Evolutionary conservation across 1,140 invertebrate species (phyloP).

Genomic region (Drosophila jambulina): DNA sequence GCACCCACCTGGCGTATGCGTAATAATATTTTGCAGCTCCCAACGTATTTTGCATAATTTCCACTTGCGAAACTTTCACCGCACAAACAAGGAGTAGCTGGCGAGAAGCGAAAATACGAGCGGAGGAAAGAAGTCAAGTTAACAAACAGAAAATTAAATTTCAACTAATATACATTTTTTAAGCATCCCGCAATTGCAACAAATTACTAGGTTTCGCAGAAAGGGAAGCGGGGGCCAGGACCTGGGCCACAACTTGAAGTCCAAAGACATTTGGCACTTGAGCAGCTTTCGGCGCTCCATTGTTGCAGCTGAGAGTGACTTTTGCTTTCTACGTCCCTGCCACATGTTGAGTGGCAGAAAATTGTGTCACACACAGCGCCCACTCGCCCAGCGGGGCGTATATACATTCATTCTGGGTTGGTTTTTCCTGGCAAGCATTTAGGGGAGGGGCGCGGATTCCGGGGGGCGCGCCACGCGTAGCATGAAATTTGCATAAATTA

Average conservation of each 20-base stretch:
- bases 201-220: constrained; percentile 48
- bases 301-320: constrained; percentile 63
- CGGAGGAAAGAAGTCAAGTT: constrained; percentile 35
- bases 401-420: background rate
- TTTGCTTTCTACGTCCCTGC: constrained; percentile 55
- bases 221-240: background rate
- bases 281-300: constrained; percentile 65
- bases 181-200: constrained; percentile 66
- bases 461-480: constrained; percentile 64
- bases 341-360: constrained; percentile 77
- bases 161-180: constrained; percentile 75
- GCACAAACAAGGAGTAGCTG: constrained; percentile 59
- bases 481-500: constrained; percentile 82
- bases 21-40: constrained; percentile 71
- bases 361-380: constrained; percentile 68
- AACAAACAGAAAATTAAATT: constrained; percentile 71
- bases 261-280: constrained; percentile 72
- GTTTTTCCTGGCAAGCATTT: background rate
- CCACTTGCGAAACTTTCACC: constrained; percentile 71
- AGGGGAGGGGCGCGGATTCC: background rate
- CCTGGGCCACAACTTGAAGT: constrained; percentile 13
- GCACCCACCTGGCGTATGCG: constrained; percentile 71
- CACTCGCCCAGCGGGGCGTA: constrained; percentile 32
- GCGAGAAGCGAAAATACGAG: constrained; percentile 23
- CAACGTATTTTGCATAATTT: constrained; percentile 78